Base-by-base conservation (phyloP, 2,888 invertebrate species). In the Eristalis arbustorum region DNA sequence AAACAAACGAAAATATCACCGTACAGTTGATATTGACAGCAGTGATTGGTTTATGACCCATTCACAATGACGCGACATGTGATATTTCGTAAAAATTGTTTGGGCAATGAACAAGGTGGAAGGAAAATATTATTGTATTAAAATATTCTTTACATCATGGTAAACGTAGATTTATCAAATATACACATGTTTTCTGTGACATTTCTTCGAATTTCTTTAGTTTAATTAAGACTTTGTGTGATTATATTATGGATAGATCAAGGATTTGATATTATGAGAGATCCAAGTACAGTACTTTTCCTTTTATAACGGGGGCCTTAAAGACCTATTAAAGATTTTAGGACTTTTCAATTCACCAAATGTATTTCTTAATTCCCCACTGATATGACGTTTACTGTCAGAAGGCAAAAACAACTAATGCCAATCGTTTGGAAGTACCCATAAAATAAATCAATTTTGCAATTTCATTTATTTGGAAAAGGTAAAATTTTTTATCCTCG, bases 391-490 rank as follows among this genome's bases (percentile, higher is more conserved):
- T 49, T 18, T 49, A 49, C 61, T 77, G 77, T 69, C 62, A 49
- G n/a, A 71, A 71, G 31, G 64, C 73, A 85, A 84, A 72, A 84
- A 84, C 80, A 84, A 80, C 84, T 59, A 85, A 67, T 78, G 78
- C 49, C 73, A 67, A 73, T 56, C 59, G 67, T 63, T 85, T 85
- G 77, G 77, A 77, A 78, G 73, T 31, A 68, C 66, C 72, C 77
- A 34, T 66, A 68, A 68, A 81, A 76, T 69, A 84, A 85, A 85
- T 85, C 81, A 81, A 85, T 82, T 85, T 85, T 74, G 77, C 61
- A 82, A 85, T 72, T 81, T 69, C 64, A 66, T 69, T 80, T 81
- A 61, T 64, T 78, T 71, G 2, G 31, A 67, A 74, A 78, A 85
- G 81, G 81, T 85, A 85, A 23, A 40, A 23, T n/a, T 40, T n/a